phyloP scores from a whole-genome alignment of 2,797 vertebrate species.

The Myotis vivesi region DNA sequence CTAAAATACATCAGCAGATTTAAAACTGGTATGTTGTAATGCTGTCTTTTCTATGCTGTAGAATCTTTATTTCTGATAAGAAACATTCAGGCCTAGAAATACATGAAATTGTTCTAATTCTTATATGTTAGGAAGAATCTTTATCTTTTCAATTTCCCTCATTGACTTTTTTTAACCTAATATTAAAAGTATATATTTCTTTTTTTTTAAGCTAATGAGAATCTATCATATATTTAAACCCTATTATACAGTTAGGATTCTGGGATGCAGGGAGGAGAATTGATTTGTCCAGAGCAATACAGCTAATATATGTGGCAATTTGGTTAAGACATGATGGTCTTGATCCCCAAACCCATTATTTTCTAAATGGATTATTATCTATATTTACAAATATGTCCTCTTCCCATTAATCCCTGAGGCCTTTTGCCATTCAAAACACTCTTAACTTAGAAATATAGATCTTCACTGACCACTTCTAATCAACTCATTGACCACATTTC shows the following conservation, averaged over 20 bases:
- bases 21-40: too few species aligned
- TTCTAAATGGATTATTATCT: background rate
- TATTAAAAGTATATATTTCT: background rate
- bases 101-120: background rate
- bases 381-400: background rate
- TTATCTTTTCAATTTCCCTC: background rate
- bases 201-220: background rate
- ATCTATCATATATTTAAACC: background rate
- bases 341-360: background rate
- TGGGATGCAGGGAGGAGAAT: background rate
- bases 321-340: background rate
- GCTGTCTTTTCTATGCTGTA: too few species aligned
- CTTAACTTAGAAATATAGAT: background rate
- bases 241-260: background rate
- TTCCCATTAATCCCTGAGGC: background rate
- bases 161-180: background rate
- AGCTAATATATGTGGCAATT: background rate
- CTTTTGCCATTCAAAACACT: background rate
- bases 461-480: background rate
- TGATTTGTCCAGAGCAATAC: constrained; percentile 1
- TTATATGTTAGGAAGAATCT: background rate
- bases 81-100: too few species aligned
- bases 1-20: too few species aligned
- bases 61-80: too few species aligned
- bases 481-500: background rate